Base-by-base conservation (phyloP, 2,888 invertebrate species). In the Adelphocoris suturalis region DNA sequence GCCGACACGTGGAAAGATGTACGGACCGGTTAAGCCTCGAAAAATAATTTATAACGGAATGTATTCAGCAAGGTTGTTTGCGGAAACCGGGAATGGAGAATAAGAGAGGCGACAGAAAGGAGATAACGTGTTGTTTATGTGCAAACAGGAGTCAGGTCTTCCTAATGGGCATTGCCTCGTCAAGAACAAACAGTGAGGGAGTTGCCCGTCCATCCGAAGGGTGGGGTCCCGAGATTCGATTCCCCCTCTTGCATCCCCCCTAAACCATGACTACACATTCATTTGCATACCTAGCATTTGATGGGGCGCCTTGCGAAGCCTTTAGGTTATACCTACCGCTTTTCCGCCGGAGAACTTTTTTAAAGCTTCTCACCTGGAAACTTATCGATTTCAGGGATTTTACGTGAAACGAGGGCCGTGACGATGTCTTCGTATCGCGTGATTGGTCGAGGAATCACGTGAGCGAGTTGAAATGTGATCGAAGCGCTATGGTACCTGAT, bases 91-190 rank as follows among this genome's bases (percentile, higher is more conserved):
- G 78, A 11, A 46, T 78, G 78, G 78, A 47, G 78, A 78, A 78
- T 78, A 46, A 37, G 78, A 46, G 37, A 78, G 78, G 78, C 78
- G 78, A 78, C 78, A 78, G 78, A 78, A 78, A 78, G 46, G 46
- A 78, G 78, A 78, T 78, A 78, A 78, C 78, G 78, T 46, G 78
- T 78, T 78, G 78, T 78, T 78, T 78, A 78, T 78, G 19, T 37
- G 78, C 78, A 78, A 78, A 78, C 78, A 78, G 78, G 78, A 78
- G 78, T 78, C 78, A 47, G 46, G 78, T 5, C 78, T 46, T 19
- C 78, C 78, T 78, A 78, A 78, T 78, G 78, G 78, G 78, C 78
- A 78, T 78, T 78, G 78, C 78, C 47, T 78, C 78, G 78, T 78
- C 78, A 78, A 78, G 78, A 78, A 78, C 78, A 78, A 78, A 78